These are phyloP conservation scores for Epiblema foenella DNA, from an alignment of 2,888 invertebrate species.

Conservation along the genomic window DNA sequence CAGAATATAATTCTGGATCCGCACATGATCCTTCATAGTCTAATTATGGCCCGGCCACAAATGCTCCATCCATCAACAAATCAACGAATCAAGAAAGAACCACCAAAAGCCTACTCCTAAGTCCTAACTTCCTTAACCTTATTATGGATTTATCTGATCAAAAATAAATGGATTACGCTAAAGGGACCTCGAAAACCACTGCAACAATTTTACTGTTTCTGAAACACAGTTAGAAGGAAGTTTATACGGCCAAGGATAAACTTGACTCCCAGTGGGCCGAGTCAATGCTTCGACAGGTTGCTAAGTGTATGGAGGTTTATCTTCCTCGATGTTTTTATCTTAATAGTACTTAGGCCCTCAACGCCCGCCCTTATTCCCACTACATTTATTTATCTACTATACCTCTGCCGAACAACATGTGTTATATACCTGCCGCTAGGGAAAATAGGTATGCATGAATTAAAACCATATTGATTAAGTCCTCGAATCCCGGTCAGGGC, in stretches of 20 bases:
- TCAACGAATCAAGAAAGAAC: conserved; percentile 27
- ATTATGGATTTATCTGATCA: conserved; percentile 42
- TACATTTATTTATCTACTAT: not conserved
- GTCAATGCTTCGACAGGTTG: conserved; percentile 14
- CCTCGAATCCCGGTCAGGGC: no score
- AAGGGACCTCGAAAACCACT: conserved; percentile 35
- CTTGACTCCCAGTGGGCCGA: conserved; percentile 24
- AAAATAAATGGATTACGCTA: conserved; percentile 37
- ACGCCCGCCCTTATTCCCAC: not conserved
- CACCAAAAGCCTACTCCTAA: conserved; percentile 25
- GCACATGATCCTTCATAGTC: not conserved
- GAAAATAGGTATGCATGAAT: no score
- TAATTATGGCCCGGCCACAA: not conserved
- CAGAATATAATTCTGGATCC: no score
- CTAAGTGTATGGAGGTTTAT: conserved; percentile 11
- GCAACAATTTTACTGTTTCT: conserved; percentile 36
- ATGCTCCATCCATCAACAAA: conserved; percentile 16
- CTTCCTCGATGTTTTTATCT: not conserved
- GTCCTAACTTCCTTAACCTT: conserved; percentile 32
- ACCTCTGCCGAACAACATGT: no score
- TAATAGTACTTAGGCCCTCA: not conserved
- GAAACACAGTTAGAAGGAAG: conserved; percentile 36
- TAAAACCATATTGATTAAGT: no score
- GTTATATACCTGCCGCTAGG: no score
- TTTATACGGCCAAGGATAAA: conserved; percentile 30